Evolutionary conservation across 2,113 vertebrate genomes (phyloP).

Genomic region (Eubucco bourcierii): DNA sequence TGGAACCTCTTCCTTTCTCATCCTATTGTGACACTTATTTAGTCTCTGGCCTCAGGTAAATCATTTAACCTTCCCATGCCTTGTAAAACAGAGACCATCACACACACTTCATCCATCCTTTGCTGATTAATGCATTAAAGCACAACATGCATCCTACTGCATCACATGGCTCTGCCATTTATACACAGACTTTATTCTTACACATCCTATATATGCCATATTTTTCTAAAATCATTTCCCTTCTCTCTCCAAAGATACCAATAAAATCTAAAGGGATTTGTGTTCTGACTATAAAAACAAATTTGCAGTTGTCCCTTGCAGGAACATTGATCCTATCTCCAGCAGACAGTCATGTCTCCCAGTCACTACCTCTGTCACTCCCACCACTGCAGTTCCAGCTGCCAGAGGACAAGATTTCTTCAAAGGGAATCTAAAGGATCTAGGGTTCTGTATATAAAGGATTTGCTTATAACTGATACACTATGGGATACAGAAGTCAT

Average conservation of each 20-base stretch:
- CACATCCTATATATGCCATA: background rate
- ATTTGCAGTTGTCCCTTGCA: constrained; percentile 48
- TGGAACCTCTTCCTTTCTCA: background rate
- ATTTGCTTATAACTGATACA: constrained; percentile 61
- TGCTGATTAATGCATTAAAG: background rate
- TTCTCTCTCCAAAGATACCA: background rate
- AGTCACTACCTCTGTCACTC: constrained; percentile 50
- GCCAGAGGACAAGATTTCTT: constrained; percentile 62
- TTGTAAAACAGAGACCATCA: background rate
- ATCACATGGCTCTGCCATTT: background rate
- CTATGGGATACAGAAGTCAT: constrained; percentile 16
- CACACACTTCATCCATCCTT: background rate
- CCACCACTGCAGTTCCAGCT: constrained; percentile 38
- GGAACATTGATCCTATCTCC: constrained; percentile 50
- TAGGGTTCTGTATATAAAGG: constrained; percentile 41
- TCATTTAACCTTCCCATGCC: background rate
- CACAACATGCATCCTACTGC: background rate
- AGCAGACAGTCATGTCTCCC: constrained; percentile 51
- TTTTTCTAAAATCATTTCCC: background rate
- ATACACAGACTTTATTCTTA: background rate
- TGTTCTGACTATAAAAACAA: background rate
- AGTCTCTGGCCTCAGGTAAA: background rate
- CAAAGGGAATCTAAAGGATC: constrained; percentile 58
- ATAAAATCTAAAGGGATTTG: constrained; percentile 24
- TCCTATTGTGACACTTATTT: background rate